A percentile compares a stretch with the other conserved stretches of the same genome.
phyloP scores from a whole-genome alignment of 2,888 invertebrate genomes.

The Crematogaster levior region DNA sequence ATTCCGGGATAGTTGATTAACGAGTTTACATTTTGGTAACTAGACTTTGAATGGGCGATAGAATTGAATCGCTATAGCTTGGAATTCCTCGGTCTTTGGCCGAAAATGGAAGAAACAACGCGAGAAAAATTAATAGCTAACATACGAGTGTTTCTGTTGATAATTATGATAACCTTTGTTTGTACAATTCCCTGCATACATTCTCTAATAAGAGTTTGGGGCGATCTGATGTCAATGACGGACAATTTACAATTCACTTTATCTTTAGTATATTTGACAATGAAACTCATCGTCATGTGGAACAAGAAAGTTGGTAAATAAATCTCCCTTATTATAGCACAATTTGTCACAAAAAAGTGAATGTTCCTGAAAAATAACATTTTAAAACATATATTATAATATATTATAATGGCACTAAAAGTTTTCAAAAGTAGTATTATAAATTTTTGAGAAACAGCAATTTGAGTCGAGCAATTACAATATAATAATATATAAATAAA shows the following conservation, averaged over 20 bases:
- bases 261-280: conserved; percentile 23
- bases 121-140: conserved; percentile 6
- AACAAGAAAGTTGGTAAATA: conserved; percentile 52
- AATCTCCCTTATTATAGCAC: background rate
- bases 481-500: background rate
- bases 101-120: conserved; percentile 22
- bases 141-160: background rate
- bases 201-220: conserved; percentile 25
- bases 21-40: background rate
- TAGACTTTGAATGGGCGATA: conserved; percentile 59
- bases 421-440: background rate
- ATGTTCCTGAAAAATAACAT: background rate
- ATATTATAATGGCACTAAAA: background rate
- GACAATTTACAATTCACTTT: conserved; percentile 49
- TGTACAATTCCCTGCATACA: conserved; percentile 26
- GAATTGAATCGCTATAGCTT: conserved; percentile 37
- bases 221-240: conserved; percentile 28
- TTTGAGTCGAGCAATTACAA: background rate
- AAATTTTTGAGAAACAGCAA: background rate
- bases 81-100: conserved; percentile 53
- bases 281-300: conserved; percentile 48
- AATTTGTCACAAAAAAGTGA: background rate
- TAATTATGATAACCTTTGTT: background rate
- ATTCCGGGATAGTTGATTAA: background rate
- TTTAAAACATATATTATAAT: background rate